Evolutionary conservation across 2,113 vertebrate genomes (phyloP).

Genomic region (Thamnaconus septentrionalis): DNA sequence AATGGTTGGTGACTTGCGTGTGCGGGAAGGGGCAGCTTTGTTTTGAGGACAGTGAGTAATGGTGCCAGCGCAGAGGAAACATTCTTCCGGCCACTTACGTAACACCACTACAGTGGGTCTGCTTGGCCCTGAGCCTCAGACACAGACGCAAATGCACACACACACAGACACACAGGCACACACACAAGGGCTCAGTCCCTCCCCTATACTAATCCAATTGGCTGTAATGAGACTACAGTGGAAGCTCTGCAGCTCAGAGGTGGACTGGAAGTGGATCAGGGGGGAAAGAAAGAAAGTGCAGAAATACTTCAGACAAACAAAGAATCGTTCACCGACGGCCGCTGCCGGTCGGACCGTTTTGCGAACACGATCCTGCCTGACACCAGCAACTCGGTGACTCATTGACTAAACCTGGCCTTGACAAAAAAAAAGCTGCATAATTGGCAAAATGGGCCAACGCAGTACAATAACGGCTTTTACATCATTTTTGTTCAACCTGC

Average conservation of each 20-base stretch:
- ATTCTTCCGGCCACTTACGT: slow-evolving; percentile 61
- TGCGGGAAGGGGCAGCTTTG: slow-evolving; percentile 12
- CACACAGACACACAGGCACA: slow-evolving; percentile 13
- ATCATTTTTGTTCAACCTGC: slow-evolving; percentile 2
- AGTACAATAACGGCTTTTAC: neutral
- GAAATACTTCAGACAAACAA: slow-evolving; percentile 37
- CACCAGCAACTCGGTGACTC: slow-evolving; percentile 43
- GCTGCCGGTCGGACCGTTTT: slow-evolving; percentile 25
- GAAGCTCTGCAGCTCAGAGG: slow-evolving; percentile 34
- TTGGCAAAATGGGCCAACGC: slow-evolving; percentile 15
- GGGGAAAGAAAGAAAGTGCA: slow-evolving; percentile 37
- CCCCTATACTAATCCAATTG: slow-evolving; percentile 46
- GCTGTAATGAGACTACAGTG: slow-evolving; percentile 44
- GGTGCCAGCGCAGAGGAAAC: slow-evolving; percentile 60
- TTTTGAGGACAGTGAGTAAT: slow-evolving; percentile 45
- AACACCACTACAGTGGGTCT: slow-evolving; percentile 64
- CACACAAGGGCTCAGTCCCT: slow-evolving; percentile 30
- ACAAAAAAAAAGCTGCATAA: slow-evolving; percentile 21
- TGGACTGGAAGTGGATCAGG: slow-evolving; percentile 38
- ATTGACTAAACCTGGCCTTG: slow-evolving; percentile 23
- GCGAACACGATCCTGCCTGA: slow-evolving; percentile 44
- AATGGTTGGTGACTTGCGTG: too few species aligned
- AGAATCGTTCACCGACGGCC: slow-evolving; percentile 28
- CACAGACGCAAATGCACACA: slow-evolving; percentile 6
- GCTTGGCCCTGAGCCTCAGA: slow-evolving; percentile 58